Base-by-base conservation (phyloP, 2,113 vertebrate genomes). In the Varanus komodoensis region DNA sequence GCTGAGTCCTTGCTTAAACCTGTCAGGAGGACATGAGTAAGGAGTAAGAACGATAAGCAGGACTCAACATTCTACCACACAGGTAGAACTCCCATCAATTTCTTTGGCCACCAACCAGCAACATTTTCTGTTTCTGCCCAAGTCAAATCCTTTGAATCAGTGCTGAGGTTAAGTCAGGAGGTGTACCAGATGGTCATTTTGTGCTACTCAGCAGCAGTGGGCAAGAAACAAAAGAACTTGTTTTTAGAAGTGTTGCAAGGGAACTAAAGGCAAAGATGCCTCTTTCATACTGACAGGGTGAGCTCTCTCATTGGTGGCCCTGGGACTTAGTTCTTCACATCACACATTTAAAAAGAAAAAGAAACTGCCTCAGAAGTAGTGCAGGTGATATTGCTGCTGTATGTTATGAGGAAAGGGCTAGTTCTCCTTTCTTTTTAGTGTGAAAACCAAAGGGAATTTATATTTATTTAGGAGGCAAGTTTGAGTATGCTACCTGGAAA, bases 351-450 rank as follows among this genome's bases (percentile, higher is more conserved):
- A 75, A 89, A 89, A 12, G 14, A 50, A 32, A 2, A 71, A 84
- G 84, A 50, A 44, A 44, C 38, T 52, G 77, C 14, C 38, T 91
- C 50, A 79, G 48, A 94, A 91, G 61, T 14, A 48, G 48, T 34
- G 29, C 0, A 1, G 6, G 68, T 4, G 38, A 86, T 32, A 50
- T 67, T 91, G 21, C 0, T 1, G 48, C 0, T 0, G 0, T 44
- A 69, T 48, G 75, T 77, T 87, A 81, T 0, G 1, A 89, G 82
- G 90, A 80, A 38, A 25, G 68, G 64, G 1, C 14, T 64, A 61
- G 32, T 77, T 23, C 14, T 15, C 25, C 29, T 32, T 8, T 69
- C 8, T 67, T 68, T 77, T 34, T 25, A 79, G 52, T 48, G 77
- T 67, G 23, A 79, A 67, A 57, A 75, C 44, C 25, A 29, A 25